A percentile compares a stretch with the other conserved stretches of the same genome.
Evolutionary conservation across 2,888 invertebrate species (phyloP).

Genomic region (Tridacna crocea): DNA sequence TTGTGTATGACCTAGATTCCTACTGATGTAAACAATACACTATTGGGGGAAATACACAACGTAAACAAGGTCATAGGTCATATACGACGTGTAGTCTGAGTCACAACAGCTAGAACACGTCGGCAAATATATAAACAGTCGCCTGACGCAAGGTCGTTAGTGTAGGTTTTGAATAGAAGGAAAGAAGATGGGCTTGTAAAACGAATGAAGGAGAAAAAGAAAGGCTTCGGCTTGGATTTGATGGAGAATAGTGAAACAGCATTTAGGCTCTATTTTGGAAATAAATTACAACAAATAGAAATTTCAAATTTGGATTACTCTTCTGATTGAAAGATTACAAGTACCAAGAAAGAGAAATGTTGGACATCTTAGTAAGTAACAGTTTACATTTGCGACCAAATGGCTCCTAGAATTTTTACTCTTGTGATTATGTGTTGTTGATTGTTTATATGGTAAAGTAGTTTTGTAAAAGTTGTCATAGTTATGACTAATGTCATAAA

Average conservation of each 20-base stretch:
- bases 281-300: not conserved
- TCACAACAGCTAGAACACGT: constrained; percentile 54
- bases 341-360: constrained; percentile 38
- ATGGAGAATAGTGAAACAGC: constrained; percentile 23
- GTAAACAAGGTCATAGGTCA: constrained; percentile 57
- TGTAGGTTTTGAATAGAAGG: constrained; percentile 58
- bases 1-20: constrained; percentile 52
- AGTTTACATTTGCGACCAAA: too few relatives aligned
- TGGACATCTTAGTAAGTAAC: constrained; percentile 51
- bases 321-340: constrained; percentile 14
- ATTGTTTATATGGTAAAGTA: not conserved
- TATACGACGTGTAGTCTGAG: constrained; percentile 52
- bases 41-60: constrained; percentile 25
- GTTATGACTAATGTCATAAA: too few relatives aligned
- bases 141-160: constrained; percentile 64
- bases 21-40: constrained; percentile 66
- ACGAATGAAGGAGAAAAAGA: constrained; percentile 51
- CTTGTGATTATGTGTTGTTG: not conserved
- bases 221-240: constrained; percentile 59
- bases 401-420: not conserved
- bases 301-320: not conserved
- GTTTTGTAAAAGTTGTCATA: too few relatives aligned
- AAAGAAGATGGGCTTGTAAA: constrained; percentile 67
- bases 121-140: constrained; percentile 61
- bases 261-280: not conserved